Conservation (phyloP, 2,797 vertebrate genomes). For the Lepidocolaptes lacrymiger region DNA sequence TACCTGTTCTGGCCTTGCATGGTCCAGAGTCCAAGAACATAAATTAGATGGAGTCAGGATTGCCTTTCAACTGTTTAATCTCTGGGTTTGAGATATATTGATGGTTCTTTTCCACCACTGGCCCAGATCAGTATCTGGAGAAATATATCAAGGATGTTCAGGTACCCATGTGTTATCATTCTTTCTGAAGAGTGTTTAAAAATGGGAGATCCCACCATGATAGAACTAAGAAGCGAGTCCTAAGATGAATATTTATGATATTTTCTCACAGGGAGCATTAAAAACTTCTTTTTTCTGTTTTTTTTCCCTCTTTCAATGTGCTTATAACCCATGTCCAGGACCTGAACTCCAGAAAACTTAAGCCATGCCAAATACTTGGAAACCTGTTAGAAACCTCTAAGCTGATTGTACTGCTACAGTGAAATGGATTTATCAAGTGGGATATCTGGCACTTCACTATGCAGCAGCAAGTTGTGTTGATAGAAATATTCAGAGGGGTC, state of each 20-base stretch:
- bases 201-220: neutral
- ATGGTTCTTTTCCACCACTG: neutral
- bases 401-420: neutral
- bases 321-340: neutral
- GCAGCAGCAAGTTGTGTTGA: neutral
- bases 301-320: neutral
- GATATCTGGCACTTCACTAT: neutral
- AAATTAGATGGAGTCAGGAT: neutral
- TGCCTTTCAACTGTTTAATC: neutral
- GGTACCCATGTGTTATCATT: neutral
- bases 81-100: neutral
- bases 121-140: neutral
- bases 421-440: fast-evolving
- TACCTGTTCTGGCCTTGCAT: neutral
- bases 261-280: neutral
- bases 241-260: neutral
- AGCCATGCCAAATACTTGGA: fast-evolving
- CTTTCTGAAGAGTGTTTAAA: neutral
- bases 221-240: fast-evolving
- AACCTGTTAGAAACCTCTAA: neutral
- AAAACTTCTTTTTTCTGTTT: neutral
- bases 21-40: neutral
- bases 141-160: neutral
- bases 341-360: neutral
- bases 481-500: neutral